Percentiles rank a stretch among this genome's conserved stretches.
These are phyloP conservation scores for Drosophila testacea DNA, from an alignment of 2,888 invertebrate species.

Conservation along the genomic window DNA sequence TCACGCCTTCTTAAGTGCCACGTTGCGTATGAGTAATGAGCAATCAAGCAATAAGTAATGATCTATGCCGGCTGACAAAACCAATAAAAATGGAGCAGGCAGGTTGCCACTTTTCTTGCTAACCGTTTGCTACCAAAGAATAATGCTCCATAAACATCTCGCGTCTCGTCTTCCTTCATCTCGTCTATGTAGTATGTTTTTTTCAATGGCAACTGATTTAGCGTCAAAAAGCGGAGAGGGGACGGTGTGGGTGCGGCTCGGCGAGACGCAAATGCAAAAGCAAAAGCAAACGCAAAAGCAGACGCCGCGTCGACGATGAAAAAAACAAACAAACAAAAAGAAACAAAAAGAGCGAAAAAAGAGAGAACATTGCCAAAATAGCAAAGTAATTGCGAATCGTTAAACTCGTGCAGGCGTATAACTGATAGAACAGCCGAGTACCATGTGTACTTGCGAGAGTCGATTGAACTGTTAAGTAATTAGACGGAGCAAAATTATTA, in stretches of 20 bases:
- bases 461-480: slow-evolving; percentile 2
- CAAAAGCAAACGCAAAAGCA: slow-evolving; percentile 70
- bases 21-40: slow-evolving; percentile 79
- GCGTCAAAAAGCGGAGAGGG: slow-evolving; percentile 5
- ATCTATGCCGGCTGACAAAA: slow-evolving; percentile 58
- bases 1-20: slow-evolving; percentile 61
- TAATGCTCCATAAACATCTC: slow-evolving; percentile 55
- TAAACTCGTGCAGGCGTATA: slow-evolving; percentile 59
- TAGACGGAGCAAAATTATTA: not conserved
- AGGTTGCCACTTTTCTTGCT: slow-evolving; percentile 13
- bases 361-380: slow-evolving; percentile 69
- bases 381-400: slow-evolving; percentile 78
- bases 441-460: slow-evolving; percentile 33
- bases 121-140: slow-evolving; percentile 37
- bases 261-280: slow-evolving; percentile 33
- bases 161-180: not conserved
- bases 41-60: slow-evolving; percentile 53
- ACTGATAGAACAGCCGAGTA: slow-evolving; percentile 29
- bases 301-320: slow-evolving; percentile 54
- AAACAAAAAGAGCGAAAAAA: slow-evolving; percentile 7
- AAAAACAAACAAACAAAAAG: slow-evolving; percentile 2
- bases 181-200: slow-evolving; percentile 19
- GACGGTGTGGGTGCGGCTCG: not conserved
- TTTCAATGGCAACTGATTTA: slow-evolving; percentile 52
- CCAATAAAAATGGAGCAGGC: slow-evolving; percentile 39